Evolutionary conservation across 2,888 invertebrate genomes (phyloP).

Genomic region (Aphidoletes aphidimyza): DNA sequence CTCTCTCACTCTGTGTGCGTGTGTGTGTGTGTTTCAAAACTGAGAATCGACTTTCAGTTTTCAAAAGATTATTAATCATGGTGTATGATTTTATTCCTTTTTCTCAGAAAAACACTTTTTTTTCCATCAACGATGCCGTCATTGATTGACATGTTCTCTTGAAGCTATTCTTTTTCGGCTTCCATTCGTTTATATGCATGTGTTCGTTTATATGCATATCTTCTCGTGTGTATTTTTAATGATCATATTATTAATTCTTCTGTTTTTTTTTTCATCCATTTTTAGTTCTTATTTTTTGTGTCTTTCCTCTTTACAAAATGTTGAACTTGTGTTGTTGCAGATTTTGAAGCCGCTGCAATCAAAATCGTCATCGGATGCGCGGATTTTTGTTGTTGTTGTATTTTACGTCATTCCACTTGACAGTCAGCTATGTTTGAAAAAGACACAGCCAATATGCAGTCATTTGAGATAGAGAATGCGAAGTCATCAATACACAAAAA

Average conservation of each 20-base stretch:
- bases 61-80: conserved; percentile 31
- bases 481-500: neutral
- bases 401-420: neutral
- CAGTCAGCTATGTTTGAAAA: neutral
- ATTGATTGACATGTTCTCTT: conserved; percentile 47
- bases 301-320: neutral
- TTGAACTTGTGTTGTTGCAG: neutral
- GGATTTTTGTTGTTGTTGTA: neutral
- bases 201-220: neutral
- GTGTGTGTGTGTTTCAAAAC: too few relatives aligned
- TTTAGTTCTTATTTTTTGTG: too few relatives aligned
- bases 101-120: conserved; percentile 33
- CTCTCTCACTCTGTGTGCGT: too few relatives aligned
- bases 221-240: neutral
- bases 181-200: neutral
- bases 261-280: neutral
- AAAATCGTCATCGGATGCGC: neutral
- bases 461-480: neutral
- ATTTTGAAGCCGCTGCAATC: neutral
- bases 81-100: neutral
- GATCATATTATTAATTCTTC: neutral
- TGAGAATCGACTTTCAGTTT: neutral
- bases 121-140: conserved; percentile 2
- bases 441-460: too few relatives aligned
- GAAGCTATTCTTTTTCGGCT: neutral